These are phyloP conservation scores for Petrophora chlorosata DNA, from an alignment of 2,888 invertebrate genomes.

Conservation along the genomic window DNA sequence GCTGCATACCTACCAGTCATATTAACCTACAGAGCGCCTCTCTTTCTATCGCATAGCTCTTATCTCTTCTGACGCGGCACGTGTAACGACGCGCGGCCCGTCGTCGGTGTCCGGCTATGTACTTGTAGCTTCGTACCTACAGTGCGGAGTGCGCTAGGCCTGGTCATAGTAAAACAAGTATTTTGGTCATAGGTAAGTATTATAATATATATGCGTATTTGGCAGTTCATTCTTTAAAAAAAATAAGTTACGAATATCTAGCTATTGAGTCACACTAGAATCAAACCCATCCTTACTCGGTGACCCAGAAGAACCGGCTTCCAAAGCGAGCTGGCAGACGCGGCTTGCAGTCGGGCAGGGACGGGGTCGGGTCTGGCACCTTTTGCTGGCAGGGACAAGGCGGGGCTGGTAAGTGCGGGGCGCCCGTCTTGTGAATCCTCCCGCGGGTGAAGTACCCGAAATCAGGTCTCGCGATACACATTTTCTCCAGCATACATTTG, in stretches of 20 bases:
- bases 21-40: too few species aligned
- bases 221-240: not conserved
- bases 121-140: too few species aligned
- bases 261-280: not conserved
- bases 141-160: too few species aligned
- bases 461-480: slow-evolving; percentile 89
- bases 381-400: slow-evolving; percentile 77
- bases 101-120: too few species aligned
- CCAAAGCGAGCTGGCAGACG: slow-evolving; percentile 85
- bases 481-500: slow-evolving; percentile 90
- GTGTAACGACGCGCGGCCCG: too few species aligned
- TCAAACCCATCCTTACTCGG: slow-evolving; percentile 43
- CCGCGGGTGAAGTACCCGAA: slow-evolving; percentile 92
- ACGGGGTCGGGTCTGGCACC: slow-evolving; percentile 86
- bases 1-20: too few species aligned
- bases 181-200: too few species aligned
- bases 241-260: not conserved
- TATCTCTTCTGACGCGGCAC: too few species aligned
- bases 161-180: too few species aligned
- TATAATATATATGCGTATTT: too few species aligned
- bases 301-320: slow-evolving; percentile 82
- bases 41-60: too few species aligned
- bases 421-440: slow-evolving; percentile 83
- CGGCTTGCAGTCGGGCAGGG: slow-evolving; percentile 85
- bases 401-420: slow-evolving; percentile 83